Evolutionary conservation across 2,888 invertebrate species (phyloP), one percentile per base, ranked within the genome.

Genomic region (Drosophila multiciliata): DNA sequence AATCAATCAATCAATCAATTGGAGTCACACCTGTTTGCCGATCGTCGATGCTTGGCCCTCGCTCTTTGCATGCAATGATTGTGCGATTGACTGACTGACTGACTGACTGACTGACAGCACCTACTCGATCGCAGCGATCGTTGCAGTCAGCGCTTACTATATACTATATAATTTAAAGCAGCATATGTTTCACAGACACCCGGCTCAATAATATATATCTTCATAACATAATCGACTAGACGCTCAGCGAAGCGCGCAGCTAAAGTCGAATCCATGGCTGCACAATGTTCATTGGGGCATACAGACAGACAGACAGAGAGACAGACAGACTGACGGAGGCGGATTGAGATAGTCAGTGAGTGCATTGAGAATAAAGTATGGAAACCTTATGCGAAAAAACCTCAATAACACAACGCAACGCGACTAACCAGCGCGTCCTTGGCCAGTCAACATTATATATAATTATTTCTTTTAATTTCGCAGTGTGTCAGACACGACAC

Each of bases 391-490:
- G 80, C 71, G 68, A 83, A 72, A 72, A 83, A 75, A 66, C 76
- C 71, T 80, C 83, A 74, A 72, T 73, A 80, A 65, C 83, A 75
- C 75, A 87, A 83, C 78, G 54, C 76, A 72, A 73, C 78, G 54
- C 76, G 70, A 73, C 82, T 82, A 87, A 83, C 80, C 78, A 84
- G 78, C 89, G 73, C 75, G 89, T 89, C 85, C 85, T 86, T 86
- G 85, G 82, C 67, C 72, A 82, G 72, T 72, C 74, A 72, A 55
- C 82, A 89, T 87, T 89, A 84, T 82, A 82, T 87, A 89, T 84
- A 85, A 86, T 85, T 85, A 89, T 88, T 68, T 85, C 66, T 75
- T 81, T 75, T 75, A 83, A 81, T 88, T 88, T 78, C 73, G 64
- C 74, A 52, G 68, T 61, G 55, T 74, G 63, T 38, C 59, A 61